Evolutionary conservation across 2,888 invertebrate genomes (phyloP), one percentile per base, ranked within the genome.

Genomic region (Apotomis betuletana): DNA sequence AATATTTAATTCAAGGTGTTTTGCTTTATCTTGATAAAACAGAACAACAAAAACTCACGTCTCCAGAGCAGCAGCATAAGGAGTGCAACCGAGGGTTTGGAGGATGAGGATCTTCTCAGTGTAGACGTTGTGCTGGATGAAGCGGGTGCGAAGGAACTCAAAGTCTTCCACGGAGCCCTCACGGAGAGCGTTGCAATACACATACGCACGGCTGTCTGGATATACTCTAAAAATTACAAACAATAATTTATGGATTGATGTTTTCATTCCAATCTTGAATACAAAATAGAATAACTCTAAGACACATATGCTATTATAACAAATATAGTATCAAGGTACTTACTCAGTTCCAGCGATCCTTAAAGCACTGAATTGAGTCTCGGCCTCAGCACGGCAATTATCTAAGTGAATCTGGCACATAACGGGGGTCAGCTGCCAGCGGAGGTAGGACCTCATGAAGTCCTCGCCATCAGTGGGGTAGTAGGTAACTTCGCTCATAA

Each of bases 141-240:
- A 97, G 75, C 95, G 94, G 0, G 90, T 76, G 94, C 96, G 96
- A 36, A 96, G 87, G 78, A 90, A 94, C 0, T 95, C 80, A 94
- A 96, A 98, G 74, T 96, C 95, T 0, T 83, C 83, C n/a, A 83
- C 79, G 0, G 88, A 89, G 0, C 96, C 96, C 46, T 94, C 84
- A n/a, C 95, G 94, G 8, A 98, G 90, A 1, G 94, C 96, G 27
- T 94, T 95, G 83, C 97, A 97, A 87, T 97, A 97, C 0, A 97
- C 96, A 65, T 95, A 94, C 38, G 94, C 87, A 67, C 96, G 95
- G 65, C 95, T 92, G 74, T 93, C 90, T 0, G 81, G 84, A 69
- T 85, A 83, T 0, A 93, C 91, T 13, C 93, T 93, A 69, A 41
- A 78, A 73, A 62, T 46, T 62, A 54, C 58, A 75, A 36, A n/a